phyloP scores from a whole-genome alignment of 2,888 invertebrate genomes.

The Rotaria macrura region DNA sequence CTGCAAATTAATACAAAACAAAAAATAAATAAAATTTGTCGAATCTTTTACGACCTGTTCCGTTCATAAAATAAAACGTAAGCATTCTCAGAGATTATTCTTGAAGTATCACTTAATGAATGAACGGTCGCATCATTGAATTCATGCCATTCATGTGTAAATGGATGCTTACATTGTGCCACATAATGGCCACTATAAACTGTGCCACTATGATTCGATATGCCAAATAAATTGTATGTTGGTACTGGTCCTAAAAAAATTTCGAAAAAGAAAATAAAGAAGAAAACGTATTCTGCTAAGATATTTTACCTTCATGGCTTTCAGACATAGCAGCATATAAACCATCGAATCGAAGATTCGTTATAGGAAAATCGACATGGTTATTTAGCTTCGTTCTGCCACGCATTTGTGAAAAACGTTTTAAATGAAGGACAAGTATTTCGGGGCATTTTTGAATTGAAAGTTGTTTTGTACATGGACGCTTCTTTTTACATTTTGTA shows the following conservation, averaged over 20 bases:
- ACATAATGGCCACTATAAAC: slow-evolving; percentile 90
- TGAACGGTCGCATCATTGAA: slow-evolving; percentile 67
- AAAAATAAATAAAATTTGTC: background rate
- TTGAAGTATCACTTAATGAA: background rate
- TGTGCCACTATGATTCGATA: slow-evolving; percentile 82
- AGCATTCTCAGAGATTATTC: background rate
- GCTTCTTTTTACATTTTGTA: slow-evolving; percentile 75
- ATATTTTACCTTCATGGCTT: background rate
- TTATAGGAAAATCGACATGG: slow-evolving; percentile 73
- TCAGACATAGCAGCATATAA: background rate
- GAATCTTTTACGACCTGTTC: background rate
- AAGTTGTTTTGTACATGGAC: slow-evolving; percentile 83
- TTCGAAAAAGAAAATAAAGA: no score
- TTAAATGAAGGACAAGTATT: slow-evolving; percentile 70
- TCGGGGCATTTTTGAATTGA: slow-evolving; percentile 85
- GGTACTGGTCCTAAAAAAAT: background rate
- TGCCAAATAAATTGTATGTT: slow-evolving; percentile 73
- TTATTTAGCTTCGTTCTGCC: slow-evolving; percentile 76
- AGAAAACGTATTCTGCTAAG: no score
- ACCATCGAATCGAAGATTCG: slow-evolving; percentile 1
- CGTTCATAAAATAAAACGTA: slow-evolving; percentile 8
- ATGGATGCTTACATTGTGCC: slow-evolving; percentile 81
- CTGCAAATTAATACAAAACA: background rate
- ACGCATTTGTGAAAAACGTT: slow-evolving; percentile 58
- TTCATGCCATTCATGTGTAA: slow-evolving; percentile 75